A percentile compares a stretch with the other conserved stretches of the same genome.
Evolutionary conservation across 64 coral and sea anemone genomes (phyloP).

Genomic region (Platygyra sinensis): DNA sequence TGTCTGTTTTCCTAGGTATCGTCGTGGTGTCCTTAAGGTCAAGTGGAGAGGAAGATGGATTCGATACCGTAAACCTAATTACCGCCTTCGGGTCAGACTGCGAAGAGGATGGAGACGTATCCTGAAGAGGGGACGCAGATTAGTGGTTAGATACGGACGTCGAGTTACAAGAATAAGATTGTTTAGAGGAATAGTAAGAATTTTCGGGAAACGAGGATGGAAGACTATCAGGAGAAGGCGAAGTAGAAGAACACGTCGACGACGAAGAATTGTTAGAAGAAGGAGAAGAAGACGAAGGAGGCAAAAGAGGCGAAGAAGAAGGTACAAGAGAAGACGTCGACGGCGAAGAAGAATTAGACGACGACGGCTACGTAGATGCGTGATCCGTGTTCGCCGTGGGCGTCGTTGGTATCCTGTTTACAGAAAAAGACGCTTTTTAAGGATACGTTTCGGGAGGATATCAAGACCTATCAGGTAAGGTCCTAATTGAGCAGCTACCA

Average conservation of each 20-base stretch:
- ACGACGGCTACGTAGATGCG: neutral
- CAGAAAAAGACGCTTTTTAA: neutral
- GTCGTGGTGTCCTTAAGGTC: neutral
- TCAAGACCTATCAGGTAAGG: neutral
- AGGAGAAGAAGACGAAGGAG: conserved; percentile 23
- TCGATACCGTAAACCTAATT: neutral
- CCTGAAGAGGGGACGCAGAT: neutral
- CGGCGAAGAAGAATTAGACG: neutral
- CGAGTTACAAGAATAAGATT: neutral
- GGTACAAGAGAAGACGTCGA: neutral
- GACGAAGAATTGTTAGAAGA: neutral
- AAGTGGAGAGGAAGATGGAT: neutral
- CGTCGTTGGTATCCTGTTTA: conserved; percentile 1
- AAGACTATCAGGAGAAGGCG: neutral
- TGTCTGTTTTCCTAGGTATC: neutral
- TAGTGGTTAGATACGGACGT: neutral
- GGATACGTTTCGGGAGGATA: neutral
- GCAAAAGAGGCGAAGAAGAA: neutral
- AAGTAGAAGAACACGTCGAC: neutral
- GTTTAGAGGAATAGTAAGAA: neutral
- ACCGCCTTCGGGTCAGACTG: neutral
- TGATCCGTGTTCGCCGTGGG: conserved; percentile 6
- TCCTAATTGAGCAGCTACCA: neutral
- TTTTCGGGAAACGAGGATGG: neutral
- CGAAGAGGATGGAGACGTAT: neutral